Base-by-base conservation (phyloP, 2,888 invertebrate species). In the Trachelus tabidus region DNA sequence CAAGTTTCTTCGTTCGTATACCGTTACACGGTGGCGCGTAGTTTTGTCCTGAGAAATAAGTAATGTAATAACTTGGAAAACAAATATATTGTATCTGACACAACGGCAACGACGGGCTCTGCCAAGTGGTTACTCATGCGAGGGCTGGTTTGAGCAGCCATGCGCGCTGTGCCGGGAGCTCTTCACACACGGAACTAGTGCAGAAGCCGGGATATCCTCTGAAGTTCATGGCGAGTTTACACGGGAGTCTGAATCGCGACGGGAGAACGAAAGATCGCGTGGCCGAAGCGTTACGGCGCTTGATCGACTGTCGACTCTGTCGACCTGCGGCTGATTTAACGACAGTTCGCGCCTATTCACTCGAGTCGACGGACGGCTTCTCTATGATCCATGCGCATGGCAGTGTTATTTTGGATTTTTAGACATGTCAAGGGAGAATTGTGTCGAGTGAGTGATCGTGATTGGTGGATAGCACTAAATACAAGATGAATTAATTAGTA, bases 131-230 rank as follows among this genome's bases (percentile, higher is more conserved):
- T 56, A 56, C 56, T 56, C 56, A 6, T 56, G 71, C 71, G 31
- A 71, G 71, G 71, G 71, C 34, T 34, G 33, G 33, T 71, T 31
- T 71, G 33, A 71, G 12, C 71, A 71, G 71, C 71, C 71, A 71
- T 71, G 71, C 71, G 71, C 71, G 71, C 23, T 31, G 34, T 69
- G 71, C 11, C 71, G 71, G 31, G 30, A 33, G 33, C 34, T 71
- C 34, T 71, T 33, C 31, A 71, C 33, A 71, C 33, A 71, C 71
- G 15, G 3, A 56, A 56, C 56, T 9, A 56, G 56, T 56, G 23
- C 23, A 56, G 56, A 56, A 9, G 23, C 56, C 56, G 23, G 6
- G 9, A 0, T 9, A 9, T 56, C 9, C 56, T 56, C 56, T 9
- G 56, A 56, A 56, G 23, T 56, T 56, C 56, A 56, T 56, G 56